A percentile compares a stretch with the other conserved stretches of the same genome.
Conservation (phyloP, 2,888 invertebrate species). For the Cosmopolites sordidus region DNA sequence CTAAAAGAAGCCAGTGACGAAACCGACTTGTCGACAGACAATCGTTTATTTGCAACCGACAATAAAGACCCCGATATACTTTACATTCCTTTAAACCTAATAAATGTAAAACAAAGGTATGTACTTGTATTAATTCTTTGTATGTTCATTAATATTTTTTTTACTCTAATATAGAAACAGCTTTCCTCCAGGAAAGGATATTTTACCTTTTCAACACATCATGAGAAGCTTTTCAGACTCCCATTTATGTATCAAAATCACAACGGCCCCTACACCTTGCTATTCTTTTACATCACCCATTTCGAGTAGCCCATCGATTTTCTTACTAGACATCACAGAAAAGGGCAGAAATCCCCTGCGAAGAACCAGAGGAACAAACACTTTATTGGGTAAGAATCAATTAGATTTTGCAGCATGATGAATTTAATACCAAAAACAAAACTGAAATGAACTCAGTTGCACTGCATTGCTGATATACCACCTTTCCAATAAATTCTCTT, state of each 20-base stretch:
- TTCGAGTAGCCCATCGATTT: slow-evolving; percentile 59
- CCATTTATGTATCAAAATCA: slow-evolving; percentile 66
- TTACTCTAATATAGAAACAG: slow-evolving; percentile 56
- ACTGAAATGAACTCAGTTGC: too few relatives aligned
- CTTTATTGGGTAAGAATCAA: slow-evolving; percentile 43
- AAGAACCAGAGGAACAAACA: slow-evolving; percentile 54
- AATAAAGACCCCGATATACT: slow-evolving; percentile 61
- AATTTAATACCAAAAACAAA: too few relatives aligned
- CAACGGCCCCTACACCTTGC: slow-evolving; percentile 57
- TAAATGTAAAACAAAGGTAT: slow-evolving; percentile 46
- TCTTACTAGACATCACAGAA: slow-evolving; percentile 60
- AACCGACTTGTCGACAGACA: slow-evolving; percentile 58
- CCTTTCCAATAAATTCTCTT: too few relatives aligned
- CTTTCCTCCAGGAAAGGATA: slow-evolving; percentile 66
- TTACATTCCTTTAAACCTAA: slow-evolving; percentile 63
- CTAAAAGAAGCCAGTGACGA: slow-evolving; percentile 71
- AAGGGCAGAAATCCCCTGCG: slow-evolving; percentile 53
- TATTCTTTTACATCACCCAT: slow-evolving; percentile 55
- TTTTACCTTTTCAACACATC: slow-evolving; percentile 68
- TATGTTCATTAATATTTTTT: not conserved
- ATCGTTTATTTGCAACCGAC: slow-evolving; percentile 55
- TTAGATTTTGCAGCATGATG: slow-evolving; percentile 5
- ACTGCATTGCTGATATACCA: too few relatives aligned
- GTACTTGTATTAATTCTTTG: not conserved
- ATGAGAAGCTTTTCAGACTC: slow-evolving; percentile 73